Evolutionary conservation across 1,140 invertebrate species (phyloP), one percentile per base, ranked within the genome.

Genomic region (Zaprionus lachaisei): DNA sequence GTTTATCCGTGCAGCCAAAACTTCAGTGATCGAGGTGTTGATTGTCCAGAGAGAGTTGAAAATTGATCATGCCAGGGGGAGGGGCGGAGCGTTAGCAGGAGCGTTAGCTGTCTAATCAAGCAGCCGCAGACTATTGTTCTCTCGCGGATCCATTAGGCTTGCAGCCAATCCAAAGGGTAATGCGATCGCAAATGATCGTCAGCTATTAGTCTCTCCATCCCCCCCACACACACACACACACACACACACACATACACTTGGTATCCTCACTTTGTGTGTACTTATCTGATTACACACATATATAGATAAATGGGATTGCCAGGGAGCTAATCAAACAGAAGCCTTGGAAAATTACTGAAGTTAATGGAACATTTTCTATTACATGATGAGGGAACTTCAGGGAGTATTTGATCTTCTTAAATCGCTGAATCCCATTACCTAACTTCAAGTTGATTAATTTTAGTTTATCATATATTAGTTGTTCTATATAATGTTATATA

Each of bases 11-110:
- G 26, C 34, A 55, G 72, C 58, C 34, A 49, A 57, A 74, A 74
- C 66, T 70, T 75, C 31, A 9, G 31, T 60, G 60, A 64, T 75
- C 72, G 72, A 75, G 72, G 54, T 71, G 67, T 75, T 71, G 60
- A 75, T 75, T 71, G 72, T 70, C 54, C 41, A 41, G n/a, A 47
- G 44, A 68, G 64, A 62, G 37, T 68, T 61, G 57, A 34, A 62
- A 69, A 47, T 60, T 41, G 55, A 63, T 57, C 65, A 28, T 44
- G 70, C 2, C 4, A 56, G 38, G 12, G 12, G 2, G 2, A n/a
- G 4, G 28, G 12, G 15, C 6, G 22, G 2, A 38, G 41, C 24
- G 17, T 17, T 5, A 44, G 7, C 15, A n/a, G 31, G 28, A 72
- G 26, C 51, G 15, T 7, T 12, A 31, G 64, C 15, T 24, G 56